A percentile compares a stretch with the other conserved stretches of the same genome.
These are phyloP conservation scores for Ametastegia equiseti DNA, from an alignment of 2,888 invertebrate species.

Conservation along the genomic window DNA sequence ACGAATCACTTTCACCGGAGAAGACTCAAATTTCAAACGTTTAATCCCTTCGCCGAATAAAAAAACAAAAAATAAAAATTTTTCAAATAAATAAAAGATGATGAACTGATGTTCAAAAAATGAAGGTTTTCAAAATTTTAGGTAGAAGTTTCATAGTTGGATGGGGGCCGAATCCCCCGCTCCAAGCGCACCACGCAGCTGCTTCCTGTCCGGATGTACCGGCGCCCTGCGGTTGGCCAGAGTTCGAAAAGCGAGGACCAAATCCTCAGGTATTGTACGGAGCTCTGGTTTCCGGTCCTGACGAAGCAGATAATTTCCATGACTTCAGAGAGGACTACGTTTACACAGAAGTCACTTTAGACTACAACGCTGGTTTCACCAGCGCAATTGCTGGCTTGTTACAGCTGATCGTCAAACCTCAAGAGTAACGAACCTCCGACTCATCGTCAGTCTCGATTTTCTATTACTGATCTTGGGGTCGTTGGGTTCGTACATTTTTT, in stretches of 20 bases:
- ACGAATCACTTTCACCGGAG: too few relatives aligned
- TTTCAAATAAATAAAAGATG: too few relatives aligned
- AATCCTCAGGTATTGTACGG: conserved; percentile 79
- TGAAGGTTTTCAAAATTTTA: conserved; percentile 52
- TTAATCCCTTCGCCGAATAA: too few relatives aligned
- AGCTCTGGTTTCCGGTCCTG: conserved; percentile 80
- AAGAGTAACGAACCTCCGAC: conserved; percentile 14
- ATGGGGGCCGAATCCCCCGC: conserved; percentile 78
- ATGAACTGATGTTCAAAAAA: too few relatives aligned
- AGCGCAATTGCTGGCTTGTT: conserved; percentile 77
- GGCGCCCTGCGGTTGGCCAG: conserved; percentile 76
- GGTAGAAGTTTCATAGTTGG: conserved; percentile 79
- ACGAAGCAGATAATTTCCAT: conserved; percentile 77
- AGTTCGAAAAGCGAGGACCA: conserved; percentile 73
- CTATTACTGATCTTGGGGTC: background rate
- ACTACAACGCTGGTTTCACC: conserved; percentile 80
- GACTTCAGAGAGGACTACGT: conserved; percentile 78
- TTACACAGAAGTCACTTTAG: conserved; percentile 79
- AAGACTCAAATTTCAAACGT: too few relatives aligned
- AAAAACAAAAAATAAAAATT: too few relatives aligned
- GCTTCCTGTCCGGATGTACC: conserved; percentile 78
- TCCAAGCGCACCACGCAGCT: conserved; percentile 78
- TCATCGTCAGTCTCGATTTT: background rate
- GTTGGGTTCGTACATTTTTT: background rate
- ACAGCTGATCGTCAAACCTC: conserved; percentile 65